Base-by-base conservation (phyloP, 1,140 invertebrate genomes). In the Rhizoglyphus robini region DNA sequence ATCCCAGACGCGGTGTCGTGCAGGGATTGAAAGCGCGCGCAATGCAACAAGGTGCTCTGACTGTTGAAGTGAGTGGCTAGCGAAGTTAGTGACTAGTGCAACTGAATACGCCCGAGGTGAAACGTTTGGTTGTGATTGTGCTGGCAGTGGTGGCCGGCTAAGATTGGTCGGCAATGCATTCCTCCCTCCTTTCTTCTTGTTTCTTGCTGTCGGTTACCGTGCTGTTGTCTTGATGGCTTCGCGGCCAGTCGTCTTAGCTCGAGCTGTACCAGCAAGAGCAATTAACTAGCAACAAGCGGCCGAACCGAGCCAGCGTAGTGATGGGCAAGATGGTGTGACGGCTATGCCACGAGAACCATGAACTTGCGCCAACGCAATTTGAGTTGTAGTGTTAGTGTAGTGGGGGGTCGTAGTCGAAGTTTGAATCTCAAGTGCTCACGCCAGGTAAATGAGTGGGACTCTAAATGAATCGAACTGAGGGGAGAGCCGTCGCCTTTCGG, bases 31-130 rank as follows among this genome's bases (percentile, higher is more conserved):
- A 54, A 8, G 15, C 8, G 51, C 51, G 31, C 23, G 51, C 8
- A 8, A 20, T 8, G 23, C 8, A 54, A 32, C 8, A 25, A 54
- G 51, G 8, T 54, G 31, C 20, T 20, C 51, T 20, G 8, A 11
- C 23, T 54, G 51, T 15, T 54, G 51, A 8, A 11, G 51, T 25
- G 8, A 23, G 8, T 54, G 51, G 8, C 51, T 8, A 27, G 20
- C 51, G 31, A 32, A 54, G 41, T 15, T 46, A 46, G 41, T 15
- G 51, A 54, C 8, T 20, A 32, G 15, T 5, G 51, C n/a, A n/a
- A n/a, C n/a, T 32, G 23, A 32, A 54, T 54, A 25, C 51, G 51
- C 51, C 51, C 51, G 51, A 54, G 51, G 51, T 54, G 20, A 54
- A 20, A 54, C 36, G 51, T 8, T 23, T 15, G 20, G 23, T 32